These are phyloP conservation scores for Hetaerina americana DNA, from an alignment of 1,140 invertebrate species.

Conservation along the genomic window DNA sequence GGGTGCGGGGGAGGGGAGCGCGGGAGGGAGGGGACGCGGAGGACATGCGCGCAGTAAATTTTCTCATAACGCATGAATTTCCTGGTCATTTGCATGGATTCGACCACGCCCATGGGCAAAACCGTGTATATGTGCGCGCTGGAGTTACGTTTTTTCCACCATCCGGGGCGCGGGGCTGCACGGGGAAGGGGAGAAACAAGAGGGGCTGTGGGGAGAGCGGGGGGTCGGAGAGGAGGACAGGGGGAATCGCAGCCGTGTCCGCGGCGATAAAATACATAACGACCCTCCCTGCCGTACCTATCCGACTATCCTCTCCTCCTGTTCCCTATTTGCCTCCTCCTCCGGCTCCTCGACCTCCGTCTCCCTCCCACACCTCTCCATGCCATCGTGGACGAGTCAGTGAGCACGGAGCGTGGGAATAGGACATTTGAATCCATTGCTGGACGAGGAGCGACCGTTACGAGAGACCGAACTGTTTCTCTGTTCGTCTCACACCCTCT, in stretches of 20 bases:
- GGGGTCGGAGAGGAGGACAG: background rate
- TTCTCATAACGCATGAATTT: background rate
- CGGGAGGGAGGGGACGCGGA: background rate
- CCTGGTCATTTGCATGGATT: background rate
- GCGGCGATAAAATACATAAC: background rate
- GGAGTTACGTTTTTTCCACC: background rate
- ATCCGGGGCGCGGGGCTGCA: no score
- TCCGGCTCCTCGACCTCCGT: no score
- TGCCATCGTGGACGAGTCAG: background rate
- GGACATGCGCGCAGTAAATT: background rate
- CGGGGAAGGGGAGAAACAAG: no score
- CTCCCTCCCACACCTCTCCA: background rate
- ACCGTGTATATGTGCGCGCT: background rate
- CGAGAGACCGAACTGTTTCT: background rate
- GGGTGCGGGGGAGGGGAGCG: no score
- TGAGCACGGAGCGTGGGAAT: background rate
- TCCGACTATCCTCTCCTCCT: background rate
- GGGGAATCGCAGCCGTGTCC: background rate
- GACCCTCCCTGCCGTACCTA: background rate
- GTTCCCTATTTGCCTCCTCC: no score
- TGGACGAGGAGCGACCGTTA: background rate
- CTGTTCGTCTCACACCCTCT: no score
- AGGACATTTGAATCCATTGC: background rate
- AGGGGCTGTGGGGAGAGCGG: no score
- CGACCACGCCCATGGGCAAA: background rate